Evolutionary conservation across 2,797 vertebrate genomes (phyloP).

Genomic region (Leuciscus waleckii): DNA sequence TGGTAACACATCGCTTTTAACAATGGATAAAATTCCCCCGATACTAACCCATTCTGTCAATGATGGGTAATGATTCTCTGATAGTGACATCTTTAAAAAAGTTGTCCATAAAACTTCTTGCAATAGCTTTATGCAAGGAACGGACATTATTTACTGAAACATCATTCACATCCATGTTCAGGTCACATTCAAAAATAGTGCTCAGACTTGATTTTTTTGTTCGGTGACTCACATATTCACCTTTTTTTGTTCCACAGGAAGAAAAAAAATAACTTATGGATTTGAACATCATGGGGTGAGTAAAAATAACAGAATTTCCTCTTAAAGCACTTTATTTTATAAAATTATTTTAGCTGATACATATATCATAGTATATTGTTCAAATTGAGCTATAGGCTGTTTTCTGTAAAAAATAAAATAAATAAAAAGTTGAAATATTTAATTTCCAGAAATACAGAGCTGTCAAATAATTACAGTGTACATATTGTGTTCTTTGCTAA

Average conservation of each 20-base stretch:
- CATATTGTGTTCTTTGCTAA: background rate
- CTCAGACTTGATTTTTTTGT: background rate
- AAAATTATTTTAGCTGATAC: background rate
- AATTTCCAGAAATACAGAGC: background rate
- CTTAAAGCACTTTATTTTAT: background rate
- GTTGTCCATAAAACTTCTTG: background rate
- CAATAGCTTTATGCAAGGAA: background rate
- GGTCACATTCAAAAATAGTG: too few relatives aligned
- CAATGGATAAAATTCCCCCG: background rate
- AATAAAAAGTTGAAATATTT: background rate
- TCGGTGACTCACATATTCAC: background rate
- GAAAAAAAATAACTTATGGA: background rate
- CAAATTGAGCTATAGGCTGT: background rate
- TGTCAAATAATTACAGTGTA: constrained; percentile 1
- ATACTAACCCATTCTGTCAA: background rate
- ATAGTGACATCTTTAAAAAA: background rate
- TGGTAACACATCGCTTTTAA: background rate
- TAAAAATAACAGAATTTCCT: background rate
- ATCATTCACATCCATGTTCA: background rate
- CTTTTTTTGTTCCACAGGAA: background rate
- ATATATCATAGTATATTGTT: background rate
- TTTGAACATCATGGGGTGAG: background rate
- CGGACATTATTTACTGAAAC: background rate
- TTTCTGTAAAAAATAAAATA: background rate
- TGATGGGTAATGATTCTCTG: background rate